phyloP scores from a whole-genome alignment of 2,113 vertebrate species.

The Amazona guildingii region DNA sequence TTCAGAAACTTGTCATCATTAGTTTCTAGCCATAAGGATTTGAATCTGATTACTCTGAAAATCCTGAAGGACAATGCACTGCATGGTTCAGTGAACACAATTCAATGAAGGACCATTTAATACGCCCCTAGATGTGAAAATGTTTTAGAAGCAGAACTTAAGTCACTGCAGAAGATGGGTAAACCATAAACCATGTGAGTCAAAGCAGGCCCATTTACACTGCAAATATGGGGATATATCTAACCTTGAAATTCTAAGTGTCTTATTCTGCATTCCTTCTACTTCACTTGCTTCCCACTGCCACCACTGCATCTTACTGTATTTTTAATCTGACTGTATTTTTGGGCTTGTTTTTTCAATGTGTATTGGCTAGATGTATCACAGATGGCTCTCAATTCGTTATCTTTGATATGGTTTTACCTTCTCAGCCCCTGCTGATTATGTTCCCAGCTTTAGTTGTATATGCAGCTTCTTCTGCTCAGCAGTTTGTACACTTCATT shows the following conservation, averaged over 20 bases:
- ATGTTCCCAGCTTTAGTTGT: not conserved
- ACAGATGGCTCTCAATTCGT: not conserved
- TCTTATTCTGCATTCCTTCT: not conserved
- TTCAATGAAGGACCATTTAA: not conserved
- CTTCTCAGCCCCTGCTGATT: not conserved
- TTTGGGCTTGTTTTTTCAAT: not conserved
- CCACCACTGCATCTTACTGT: not conserved
- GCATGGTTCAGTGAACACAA: not conserved
- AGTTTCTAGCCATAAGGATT: not conserved
- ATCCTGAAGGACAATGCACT: constrained; percentile 9
- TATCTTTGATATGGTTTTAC: not conserved
- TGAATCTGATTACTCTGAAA: not conserved
- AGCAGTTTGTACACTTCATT: not conserved
- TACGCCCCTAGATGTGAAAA: not conserved
- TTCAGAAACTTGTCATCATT: not conserved
- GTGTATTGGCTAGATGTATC: not conserved
- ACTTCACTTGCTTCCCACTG: not conserved
- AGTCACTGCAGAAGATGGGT: not conserved
- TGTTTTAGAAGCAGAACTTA: constrained; percentile 15
- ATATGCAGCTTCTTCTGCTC: not conserved
- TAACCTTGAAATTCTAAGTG: constrained; percentile 22
- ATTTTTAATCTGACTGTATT: not conserved
- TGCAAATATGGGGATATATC: not conserved
- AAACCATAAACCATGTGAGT: not conserved
- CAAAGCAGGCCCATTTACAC: not conserved